A percentile compares a stretch with the other conserved stretches of the same genome.
These are phyloP conservation scores for Phragmatobia fuliginosa DNA, from an alignment of 2,888 invertebrate genomes.

Conservation along the genomic window DNA sequence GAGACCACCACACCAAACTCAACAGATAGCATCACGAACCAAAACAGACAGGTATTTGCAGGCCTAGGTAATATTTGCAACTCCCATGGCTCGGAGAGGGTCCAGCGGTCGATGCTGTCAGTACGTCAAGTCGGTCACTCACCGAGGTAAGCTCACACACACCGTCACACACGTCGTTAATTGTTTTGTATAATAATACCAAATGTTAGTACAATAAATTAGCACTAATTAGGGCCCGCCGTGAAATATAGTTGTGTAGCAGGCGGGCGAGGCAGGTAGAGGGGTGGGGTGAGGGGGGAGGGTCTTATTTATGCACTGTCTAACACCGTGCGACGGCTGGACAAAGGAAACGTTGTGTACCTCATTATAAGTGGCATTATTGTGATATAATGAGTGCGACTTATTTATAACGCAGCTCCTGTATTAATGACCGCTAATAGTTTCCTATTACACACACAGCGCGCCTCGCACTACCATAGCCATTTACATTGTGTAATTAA, in stretches of 20 bases:
- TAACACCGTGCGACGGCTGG: slow-evolving; percentile 21
- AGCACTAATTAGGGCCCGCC: slow-evolving; percentile 53
- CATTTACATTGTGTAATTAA: slow-evolving; percentile 6
- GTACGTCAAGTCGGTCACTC: slow-evolving; percentile 10
- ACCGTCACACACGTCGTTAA: slow-evolving; percentile 31
- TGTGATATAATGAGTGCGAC: slow-evolving; percentile 22
- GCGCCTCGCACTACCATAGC: slow-evolving; percentile 11
- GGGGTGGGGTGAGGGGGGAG: neutral
- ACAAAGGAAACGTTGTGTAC: slow-evolving; percentile 23
- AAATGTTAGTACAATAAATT: slow-evolving; percentile 49
- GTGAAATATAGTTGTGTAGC: slow-evolving; percentile 31
- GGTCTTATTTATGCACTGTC: slow-evolving; percentile 20
- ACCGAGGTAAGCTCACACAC: slow-evolving; percentile 21
- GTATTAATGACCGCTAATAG: slow-evolving; percentile 36
- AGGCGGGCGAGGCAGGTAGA: slow-evolving; percentile 4
- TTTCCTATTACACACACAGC: slow-evolving; percentile 29
- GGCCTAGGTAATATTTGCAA: slow-evolving; percentile 6
- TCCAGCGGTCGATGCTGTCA: slow-evolving; percentile 7
- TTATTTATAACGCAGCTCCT: slow-evolving; percentile 12
- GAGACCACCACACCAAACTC: no score
- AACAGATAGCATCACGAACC: neutral
- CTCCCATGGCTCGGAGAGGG: neutral
- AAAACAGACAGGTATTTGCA: neutral
- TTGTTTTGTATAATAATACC: slow-evolving; percentile 43
- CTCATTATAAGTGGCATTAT: slow-evolving; percentile 19